Conservation (phyloP, 1,140 invertebrate genomes). For the Drosophila grimshawi region DNA sequence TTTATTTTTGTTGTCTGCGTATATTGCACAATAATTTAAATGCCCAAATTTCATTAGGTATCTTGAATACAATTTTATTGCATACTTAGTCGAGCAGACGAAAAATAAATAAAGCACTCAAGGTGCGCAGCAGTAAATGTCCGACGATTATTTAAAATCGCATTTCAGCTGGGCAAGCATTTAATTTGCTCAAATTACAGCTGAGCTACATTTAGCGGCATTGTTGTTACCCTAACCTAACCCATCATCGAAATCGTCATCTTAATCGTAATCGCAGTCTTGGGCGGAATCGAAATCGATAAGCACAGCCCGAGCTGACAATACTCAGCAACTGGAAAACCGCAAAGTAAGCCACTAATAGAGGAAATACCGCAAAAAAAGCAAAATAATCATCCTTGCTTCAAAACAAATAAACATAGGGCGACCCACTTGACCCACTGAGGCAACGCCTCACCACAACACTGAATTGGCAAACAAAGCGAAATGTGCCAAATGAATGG, state of each 20-base stretch:
- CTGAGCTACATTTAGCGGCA: conserved; percentile 1
- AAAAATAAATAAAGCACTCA: conserved; percentile 13
- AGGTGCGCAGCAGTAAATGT: conserved; percentile 35
- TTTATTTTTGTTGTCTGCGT: conserved; percentile 13
- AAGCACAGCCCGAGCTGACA: conserved; percentile 2
- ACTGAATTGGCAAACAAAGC: conserved; percentile 73
- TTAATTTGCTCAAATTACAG: conserved; percentile 41
- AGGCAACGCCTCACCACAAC: conserved; percentile 8
- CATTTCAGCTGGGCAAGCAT: conserved; percentile 15
- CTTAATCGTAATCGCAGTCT: background rate
- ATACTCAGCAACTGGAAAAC: background rate
- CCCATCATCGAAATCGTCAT: conserved; percentile 12
- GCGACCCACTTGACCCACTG: conserved; percentile 47
- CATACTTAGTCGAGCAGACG: conserved; percentile 50
- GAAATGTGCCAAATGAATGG: conserved; percentile 80
- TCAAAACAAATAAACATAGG: conserved; percentile 47
- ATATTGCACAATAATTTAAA: conserved; percentile 70
- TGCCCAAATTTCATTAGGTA: conserved; percentile 66
- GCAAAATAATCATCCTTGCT: conserved; percentile 12
- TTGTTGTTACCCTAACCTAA: conserved; percentile 5
- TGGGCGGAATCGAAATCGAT: conserved; percentile 21
- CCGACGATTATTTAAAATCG: conserved; percentile 58
- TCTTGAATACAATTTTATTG: conserved; percentile 73
- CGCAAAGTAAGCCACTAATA: conserved; percentile 7
- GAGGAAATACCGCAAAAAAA: conserved; percentile 6